A percentile compares a stretch with the other conserved stretches of the same genome.
These are phyloP conservation scores for Charina bottae DNA, from an alignment of 2,113 vertebrate genomes.

Conservation along the genomic window DNA sequence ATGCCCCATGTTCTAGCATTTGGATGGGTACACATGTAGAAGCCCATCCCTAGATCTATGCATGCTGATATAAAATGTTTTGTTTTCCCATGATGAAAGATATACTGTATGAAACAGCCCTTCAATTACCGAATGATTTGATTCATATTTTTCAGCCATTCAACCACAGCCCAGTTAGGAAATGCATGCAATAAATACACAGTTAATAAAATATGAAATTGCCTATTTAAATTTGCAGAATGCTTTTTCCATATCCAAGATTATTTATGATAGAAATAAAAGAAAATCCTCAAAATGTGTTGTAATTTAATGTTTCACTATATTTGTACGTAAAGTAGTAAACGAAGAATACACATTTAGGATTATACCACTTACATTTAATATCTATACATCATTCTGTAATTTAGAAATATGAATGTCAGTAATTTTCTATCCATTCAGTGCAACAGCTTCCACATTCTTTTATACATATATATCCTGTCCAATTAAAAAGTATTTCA, in stretches of 20 bases:
- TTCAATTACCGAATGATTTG: slow-evolving; percentile 43
- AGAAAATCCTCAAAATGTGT: slow-evolving; percentile 60
- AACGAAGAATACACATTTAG: slow-evolving; percentile 63
- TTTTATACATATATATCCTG: slow-evolving; percentile 55
- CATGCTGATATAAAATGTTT: neutral
- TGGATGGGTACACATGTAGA: neutral
- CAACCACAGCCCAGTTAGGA: slow-evolving; percentile 46
- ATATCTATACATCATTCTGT: slow-evolving; percentile 67
- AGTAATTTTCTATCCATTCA: slow-evolving; percentile 66
- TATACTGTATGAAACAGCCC: neutral
- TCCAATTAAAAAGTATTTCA: slow-evolving; percentile 34
- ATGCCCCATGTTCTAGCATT: neutral
- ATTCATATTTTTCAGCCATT: slow-evolving; percentile 47
- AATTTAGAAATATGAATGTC: slow-evolving; percentile 70
- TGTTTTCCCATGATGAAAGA: neutral
- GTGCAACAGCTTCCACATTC: slow-evolving; percentile 47
- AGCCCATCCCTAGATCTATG: neutral
- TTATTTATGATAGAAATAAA: slow-evolving; percentile 75
- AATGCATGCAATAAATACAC: slow-evolving; percentile 61
- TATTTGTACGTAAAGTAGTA: slow-evolving; percentile 64
- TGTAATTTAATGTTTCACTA: slow-evolving; percentile 69
- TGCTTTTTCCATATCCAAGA: slow-evolving; percentile 58
- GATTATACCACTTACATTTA: slow-evolving; percentile 63
- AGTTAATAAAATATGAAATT: slow-evolving; percentile 78
- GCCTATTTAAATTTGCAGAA: slow-evolving; percentile 69